phyloP scores from a whole-genome alignment of 1,140 invertebrate species.

The Drosophila pallidifrons region DNA sequence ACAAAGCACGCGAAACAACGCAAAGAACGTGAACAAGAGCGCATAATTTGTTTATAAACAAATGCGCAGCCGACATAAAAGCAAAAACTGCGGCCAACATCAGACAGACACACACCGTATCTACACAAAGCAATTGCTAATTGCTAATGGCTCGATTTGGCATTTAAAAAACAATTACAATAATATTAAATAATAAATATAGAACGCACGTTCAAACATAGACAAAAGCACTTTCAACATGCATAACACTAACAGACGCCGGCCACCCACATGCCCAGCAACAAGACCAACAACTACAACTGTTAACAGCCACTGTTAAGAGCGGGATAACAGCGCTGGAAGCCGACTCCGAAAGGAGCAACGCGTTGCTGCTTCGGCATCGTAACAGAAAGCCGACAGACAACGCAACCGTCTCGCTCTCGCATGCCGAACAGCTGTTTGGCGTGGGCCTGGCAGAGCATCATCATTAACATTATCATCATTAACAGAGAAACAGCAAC shows the following conservation, averaged over 20 bases:
- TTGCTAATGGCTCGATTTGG: conserved; percentile 31
- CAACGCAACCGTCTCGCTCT: conserved; percentile 12
- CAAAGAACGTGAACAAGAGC: conserved; percentile 27
- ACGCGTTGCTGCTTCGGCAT: conserved; percentile 23
- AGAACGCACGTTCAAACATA: conserved; percentile 4
- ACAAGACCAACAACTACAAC: background rate
- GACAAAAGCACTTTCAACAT: background rate
- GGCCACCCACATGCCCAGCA: conserved; percentile 42
- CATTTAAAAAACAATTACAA: conserved; percentile 69
- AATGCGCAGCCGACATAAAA: conserved; percentile 74
- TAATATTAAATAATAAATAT: conserved; percentile 71
- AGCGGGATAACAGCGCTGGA: conserved; percentile 56
- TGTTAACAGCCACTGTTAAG: conserved; percentile 34
- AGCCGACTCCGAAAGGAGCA: conserved; percentile 48
- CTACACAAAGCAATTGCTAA: conserved; percentile 30
- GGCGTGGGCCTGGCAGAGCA: conserved; percentile 59
- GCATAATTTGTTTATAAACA: conserved; percentile 74
- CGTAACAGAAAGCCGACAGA: conserved; percentile 20
- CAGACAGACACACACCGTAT: conserved; percentile 16
- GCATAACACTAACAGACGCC: conserved; percentile 35
- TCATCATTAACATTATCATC: conserved; percentile 51
- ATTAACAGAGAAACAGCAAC: conserved; percentile 33
- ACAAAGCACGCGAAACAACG: conserved; percentile 25
- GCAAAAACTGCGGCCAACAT: conserved; percentile 40
- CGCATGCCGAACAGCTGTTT: conserved; percentile 51